Percentiles rank a stretch among this genome's conserved stretches.
Evolutionary conservation across 2,888 invertebrate species (phyloP).

Genomic region (Netelia inedita): DNA sequence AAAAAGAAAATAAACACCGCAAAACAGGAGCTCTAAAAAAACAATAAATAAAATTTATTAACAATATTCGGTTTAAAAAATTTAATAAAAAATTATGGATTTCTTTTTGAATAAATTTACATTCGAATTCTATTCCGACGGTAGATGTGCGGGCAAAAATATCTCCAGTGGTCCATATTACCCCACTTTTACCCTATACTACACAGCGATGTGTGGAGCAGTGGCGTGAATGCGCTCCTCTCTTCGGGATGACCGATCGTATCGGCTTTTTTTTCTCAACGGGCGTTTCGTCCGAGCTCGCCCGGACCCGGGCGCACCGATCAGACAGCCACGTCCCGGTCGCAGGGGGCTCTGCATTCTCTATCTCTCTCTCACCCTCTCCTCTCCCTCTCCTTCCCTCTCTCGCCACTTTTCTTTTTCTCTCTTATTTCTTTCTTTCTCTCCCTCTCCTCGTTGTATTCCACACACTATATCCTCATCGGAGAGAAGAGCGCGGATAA

Average conservation of each 20-base stretch:
- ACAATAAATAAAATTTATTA: no score
- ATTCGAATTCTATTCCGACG: no score
- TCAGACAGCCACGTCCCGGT: constrained; percentile 60
- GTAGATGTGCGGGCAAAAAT: no score
- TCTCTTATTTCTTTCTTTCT: constrained; percentile 29
- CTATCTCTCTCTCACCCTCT: constrained; percentile 11
- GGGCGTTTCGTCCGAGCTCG: constrained; percentile 75
- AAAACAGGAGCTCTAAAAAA: no score
- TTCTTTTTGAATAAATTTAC: no score
- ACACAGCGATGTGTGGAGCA: constrained; percentile 10
- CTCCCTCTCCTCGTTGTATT: background rate
- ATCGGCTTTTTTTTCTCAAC: constrained; percentile 73
- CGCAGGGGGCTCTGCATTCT: constrained; percentile 39
- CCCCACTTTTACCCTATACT: background rate
- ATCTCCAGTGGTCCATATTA: no score
- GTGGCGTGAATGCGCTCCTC: constrained; percentile 56
- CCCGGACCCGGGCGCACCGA: constrained; percentile 70
- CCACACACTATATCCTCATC: constrained; percentile 36
- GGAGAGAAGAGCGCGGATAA: constrained; percentile 57
- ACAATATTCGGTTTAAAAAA: no score
- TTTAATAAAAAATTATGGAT: no score
- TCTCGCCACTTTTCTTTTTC: constrained; percentile 38
- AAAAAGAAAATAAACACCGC: no score
- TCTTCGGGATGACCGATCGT: constrained; percentile 76
- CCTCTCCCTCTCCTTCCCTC: constrained; percentile 27